Percentiles rank a stretch among this genome's conserved stretches.
phyloP scores from a whole-genome alignment of 2,888 invertebrate species.

The Beris morrisii region DNA sequence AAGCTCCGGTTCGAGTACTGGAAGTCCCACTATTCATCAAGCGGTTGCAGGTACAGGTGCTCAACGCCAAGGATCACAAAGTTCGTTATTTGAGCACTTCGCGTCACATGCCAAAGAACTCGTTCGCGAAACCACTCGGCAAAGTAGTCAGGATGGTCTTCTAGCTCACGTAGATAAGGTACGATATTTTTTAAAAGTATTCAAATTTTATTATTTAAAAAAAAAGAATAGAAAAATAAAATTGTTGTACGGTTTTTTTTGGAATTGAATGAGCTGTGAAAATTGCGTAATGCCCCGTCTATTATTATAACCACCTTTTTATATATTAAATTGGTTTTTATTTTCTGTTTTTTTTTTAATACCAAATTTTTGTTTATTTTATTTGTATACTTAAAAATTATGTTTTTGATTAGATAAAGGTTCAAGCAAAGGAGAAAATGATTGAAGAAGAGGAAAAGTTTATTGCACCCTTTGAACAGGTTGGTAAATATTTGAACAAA shows the following conservation, averaged over 20 bases:
- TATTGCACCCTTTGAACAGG: slow-evolving; percentile 81
- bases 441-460: slow-evolving; percentile 75
- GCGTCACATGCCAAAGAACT: slow-evolving; percentile 87
- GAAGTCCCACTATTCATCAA: slow-evolving; percentile 50
- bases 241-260: slow-evolving; percentile 26
- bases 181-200: slow-evolving; percentile 40
- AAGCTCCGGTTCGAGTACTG: slow-evolving; percentile 65
- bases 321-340: slow-evolving; percentile 43
- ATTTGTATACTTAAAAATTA: slow-evolving; percentile 18
- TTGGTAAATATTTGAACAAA: slow-evolving; percentile 49
- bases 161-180: slow-evolving; percentile 91
- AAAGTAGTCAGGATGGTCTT: slow-evolving; percentile 86
- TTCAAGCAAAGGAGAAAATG: slow-evolving; percentile 60
- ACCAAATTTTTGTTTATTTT: slow-evolving; percentile 8
- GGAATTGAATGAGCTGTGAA: slow-evolving; percentile 33
- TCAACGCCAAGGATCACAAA: slow-evolving; percentile 77
- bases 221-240: not conserved
- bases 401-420: slow-evolving; percentile 57
- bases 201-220: not conserved
- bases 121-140: slow-evolving; percentile 83
- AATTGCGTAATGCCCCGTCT: too few species aligned
- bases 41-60: slow-evolving; percentile 50
- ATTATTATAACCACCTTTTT: slow-evolving; percentile 34
- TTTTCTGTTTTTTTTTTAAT: slow-evolving; percentile 40
- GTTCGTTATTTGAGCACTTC: slow-evolving; percentile 84